Percentiles rank a stretch among this genome's conserved stretches.
These are phyloP conservation scores for Pseudoips prasinana DNA, from an alignment of 2,888 invertebrate species.

Conservation along the genomic window DNA sequence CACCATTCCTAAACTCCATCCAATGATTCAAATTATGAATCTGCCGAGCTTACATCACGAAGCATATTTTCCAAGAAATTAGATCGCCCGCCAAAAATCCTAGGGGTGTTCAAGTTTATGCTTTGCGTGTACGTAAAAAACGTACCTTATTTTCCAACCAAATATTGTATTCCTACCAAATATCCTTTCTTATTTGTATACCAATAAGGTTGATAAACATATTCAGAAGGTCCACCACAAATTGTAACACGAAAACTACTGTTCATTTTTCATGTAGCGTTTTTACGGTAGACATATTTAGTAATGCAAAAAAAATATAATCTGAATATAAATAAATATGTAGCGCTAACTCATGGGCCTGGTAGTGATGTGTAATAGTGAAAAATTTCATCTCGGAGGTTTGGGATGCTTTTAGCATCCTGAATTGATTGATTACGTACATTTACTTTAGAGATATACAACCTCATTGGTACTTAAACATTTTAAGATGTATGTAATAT, in stretches of 20 bases:
- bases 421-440: too few species aligned
- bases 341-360: slow-evolving; percentile 21
- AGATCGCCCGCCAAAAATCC: slow-evolving; percentile 50
- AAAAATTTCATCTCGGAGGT: too few species aligned
- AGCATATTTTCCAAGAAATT: slow-evolving; percentile 70
- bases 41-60: slow-evolving; percentile 66
- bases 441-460: too few species aligned
- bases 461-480: too few species aligned
- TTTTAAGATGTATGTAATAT: too few species aligned
- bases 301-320: slow-evolving; percentile 38
- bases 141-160: slow-evolving; percentile 5
- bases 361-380: slow-evolving; percentile 9
- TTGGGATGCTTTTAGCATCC: too few species aligned
- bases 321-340: slow-evolving; percentile 30
- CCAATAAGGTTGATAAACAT: background rate
- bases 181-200: slow-evolving; percentile 4
- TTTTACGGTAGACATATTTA: slow-evolving; percentile 43
- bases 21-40: slow-evolving; percentile 65
- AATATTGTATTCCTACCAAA: background rate
- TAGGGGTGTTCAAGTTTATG: slow-evolving; percentile 42
- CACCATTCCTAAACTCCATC: slow-evolving; percentile 3
- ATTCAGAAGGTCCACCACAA: background rate
- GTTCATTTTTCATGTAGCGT: slow-evolving; percentile 53
- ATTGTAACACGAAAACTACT: slow-evolving; percentile 33
- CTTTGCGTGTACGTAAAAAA: slow-evolving; percentile 41